These are phyloP conservation scores for Gyps fulvus DNA, from an alignment of 2,113 vertebrate genomes.

Conservation along the genomic window DNA sequence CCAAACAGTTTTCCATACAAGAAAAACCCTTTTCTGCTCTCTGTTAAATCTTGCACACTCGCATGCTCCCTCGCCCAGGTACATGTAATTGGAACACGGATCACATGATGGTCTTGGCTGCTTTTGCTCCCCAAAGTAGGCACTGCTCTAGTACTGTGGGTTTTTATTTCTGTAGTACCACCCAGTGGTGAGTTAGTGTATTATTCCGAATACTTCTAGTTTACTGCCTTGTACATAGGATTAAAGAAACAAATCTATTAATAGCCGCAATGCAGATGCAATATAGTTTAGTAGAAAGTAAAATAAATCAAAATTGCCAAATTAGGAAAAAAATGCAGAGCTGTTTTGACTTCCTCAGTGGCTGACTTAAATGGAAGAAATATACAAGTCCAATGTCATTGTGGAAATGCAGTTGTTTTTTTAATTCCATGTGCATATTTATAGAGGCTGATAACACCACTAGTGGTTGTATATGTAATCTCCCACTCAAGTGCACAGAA, in stretches of 20 bases:
- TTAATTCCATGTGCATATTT: background rate
- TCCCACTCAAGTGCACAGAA: background rate
- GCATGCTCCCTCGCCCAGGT: background rate
- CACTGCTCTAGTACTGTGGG: fast-evolving
- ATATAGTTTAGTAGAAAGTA: background rate
- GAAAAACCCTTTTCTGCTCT: fast-evolving
- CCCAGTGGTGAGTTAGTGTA: background rate
- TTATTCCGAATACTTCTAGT: fast-evolving
- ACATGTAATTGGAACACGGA: fast-evolving
- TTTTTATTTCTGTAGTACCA: conserved; percentile 5
- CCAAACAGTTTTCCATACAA: background rate
- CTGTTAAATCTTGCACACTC: fast-evolving
- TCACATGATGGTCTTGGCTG: background rate
- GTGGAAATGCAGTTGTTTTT: background rate
- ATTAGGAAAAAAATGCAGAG: fast-evolving
- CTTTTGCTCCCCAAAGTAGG: fast-evolving
- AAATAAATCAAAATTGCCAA: background rate
- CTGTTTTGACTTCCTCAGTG: background rate
- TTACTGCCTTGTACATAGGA: fast-evolving
- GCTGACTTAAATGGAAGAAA: background rate
- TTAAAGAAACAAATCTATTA: background rate
- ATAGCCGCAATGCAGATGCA: conserved; percentile 34
- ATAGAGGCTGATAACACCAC: background rate
- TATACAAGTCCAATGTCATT: background rate
- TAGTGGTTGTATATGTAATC: background rate